phyloP scores from a whole-genome alignment of 1,140 invertebrate genomes.

The Bradysia coprophila region DNA sequence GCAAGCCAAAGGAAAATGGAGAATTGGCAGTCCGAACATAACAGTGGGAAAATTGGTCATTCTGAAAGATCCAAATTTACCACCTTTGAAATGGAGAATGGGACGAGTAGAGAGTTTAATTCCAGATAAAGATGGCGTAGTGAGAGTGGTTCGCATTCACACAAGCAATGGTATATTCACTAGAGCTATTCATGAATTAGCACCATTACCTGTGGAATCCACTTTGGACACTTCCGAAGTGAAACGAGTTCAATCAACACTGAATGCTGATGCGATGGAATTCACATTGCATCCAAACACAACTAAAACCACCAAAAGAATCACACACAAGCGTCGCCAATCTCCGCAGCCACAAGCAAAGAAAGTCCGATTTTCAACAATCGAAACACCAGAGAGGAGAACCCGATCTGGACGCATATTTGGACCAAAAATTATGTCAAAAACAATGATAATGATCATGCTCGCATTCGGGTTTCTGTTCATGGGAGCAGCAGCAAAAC shows the following conservation, averaged over 20 bases:
- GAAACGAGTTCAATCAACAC: too few species aligned
- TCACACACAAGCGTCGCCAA: too few species aligned
- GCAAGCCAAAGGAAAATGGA: constrained; percentile 12
- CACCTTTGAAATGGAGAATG: constrained; percentile 8
- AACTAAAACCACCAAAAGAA: too few species aligned
- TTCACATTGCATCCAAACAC: too few species aligned
- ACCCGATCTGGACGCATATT: background rate
- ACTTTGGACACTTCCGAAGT: background rate
- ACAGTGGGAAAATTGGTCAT: constrained; percentile 9
- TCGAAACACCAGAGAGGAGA: background rate
- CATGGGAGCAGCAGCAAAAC: background rate
- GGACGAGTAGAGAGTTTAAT: constrained; percentile 7
- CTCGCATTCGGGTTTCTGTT: background rate
- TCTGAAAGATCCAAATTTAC: constrained; percentile 8
- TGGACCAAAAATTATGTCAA: background rate
- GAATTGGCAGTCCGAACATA: constrained; percentile 2
- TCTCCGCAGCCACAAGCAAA: background rate
- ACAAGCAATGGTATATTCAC: background rate
- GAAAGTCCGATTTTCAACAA: background rate
- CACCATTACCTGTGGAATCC: background rate
- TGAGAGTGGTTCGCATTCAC: constrained; percentile 9
- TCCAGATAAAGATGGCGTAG: constrained; percentile 10
- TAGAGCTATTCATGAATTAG: background rate
- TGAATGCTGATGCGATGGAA: too few species aligned
- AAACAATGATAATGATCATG: background rate